Conservation (phyloP, 2,113 vertebrate species). For the Lonchura striata region DNA sequence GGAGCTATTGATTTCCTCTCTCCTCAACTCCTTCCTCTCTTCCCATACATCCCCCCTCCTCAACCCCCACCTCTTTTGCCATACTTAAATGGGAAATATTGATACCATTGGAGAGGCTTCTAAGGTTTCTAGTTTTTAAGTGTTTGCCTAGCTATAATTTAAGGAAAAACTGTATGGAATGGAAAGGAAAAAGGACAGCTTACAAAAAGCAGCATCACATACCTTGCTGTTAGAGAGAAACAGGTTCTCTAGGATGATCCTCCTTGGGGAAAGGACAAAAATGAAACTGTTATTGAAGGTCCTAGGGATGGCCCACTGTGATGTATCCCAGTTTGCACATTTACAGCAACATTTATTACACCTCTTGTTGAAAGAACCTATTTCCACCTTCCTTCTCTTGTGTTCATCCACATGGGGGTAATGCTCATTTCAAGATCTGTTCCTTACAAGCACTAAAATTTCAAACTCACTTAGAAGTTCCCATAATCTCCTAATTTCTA, state of each 20-base stretch:
- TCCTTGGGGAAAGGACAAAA: neutral
- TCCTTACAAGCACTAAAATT: neutral
- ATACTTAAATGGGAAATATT: constrained; percentile 10
- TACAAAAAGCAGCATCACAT: neutral
- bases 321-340: neutral
- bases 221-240: neutral
- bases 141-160: neutral
- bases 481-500: neutral
- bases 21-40: neutral
- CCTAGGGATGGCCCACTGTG: neutral
- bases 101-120: neutral
- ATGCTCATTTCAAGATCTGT: neutral
- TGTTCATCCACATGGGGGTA: neutral
- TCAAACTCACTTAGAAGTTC: neutral
- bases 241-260: neutral
- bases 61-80: neutral
- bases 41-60: neutral
- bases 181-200: neutral
- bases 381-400: neutral
- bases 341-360: neutral
- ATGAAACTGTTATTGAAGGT: neutral
- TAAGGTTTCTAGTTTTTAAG: neutral
- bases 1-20: neutral
- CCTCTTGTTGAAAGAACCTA: neutral
- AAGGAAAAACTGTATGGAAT: neutral